A percentile compares a stretch with the other conserved stretches of the same genome.
These are phyloP conservation scores for Abrostola tripartita DNA, from an alignment of 2,888 invertebrate genomes.

Conservation along the genomic window DNA sequence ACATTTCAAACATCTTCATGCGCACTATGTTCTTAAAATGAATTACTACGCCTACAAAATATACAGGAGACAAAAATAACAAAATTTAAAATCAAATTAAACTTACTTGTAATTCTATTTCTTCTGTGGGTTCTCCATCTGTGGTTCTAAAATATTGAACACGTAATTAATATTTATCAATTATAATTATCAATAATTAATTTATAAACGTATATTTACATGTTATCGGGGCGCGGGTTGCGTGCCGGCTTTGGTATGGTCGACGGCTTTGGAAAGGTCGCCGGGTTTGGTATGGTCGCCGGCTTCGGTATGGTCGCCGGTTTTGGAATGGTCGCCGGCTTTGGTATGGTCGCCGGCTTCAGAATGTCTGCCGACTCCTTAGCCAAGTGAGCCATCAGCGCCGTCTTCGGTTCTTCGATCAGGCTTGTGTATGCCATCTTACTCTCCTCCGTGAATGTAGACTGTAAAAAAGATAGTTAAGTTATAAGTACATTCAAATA, in stretches of 20 bases:
- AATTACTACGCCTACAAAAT: no score
- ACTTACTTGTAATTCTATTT: no score
- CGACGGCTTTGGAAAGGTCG: conserved; percentile 49
- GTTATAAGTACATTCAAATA: not conserved
- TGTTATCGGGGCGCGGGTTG: conserved; percentile 32
- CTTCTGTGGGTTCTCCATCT: no score
- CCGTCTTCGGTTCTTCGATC: conserved; percentile 91
- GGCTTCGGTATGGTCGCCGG: conserved; percentile 46
- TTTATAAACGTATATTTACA: conserved; percentile 47
- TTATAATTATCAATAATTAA: no score
- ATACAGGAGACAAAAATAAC: no score
- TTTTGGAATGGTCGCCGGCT: conserved; percentile 53
- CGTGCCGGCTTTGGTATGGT: conserved; percentile 60
- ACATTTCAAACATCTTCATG: no score
- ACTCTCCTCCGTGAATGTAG: conserved; percentile 95
- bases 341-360: conserved; percentile 54
- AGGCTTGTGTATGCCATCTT: conserved; percentile 97
- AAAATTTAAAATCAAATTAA: no score
- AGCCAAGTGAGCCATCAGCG: conserved; percentile 65
- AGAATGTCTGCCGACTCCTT: conserved; percentile 52
- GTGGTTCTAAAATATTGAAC: no score
- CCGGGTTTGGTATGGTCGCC: conserved; percentile 51
- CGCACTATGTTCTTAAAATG: no score
- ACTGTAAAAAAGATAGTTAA: conserved; percentile 84
- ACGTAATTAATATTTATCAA: no score